A percentile compares a stretch with the other conserved stretches of the same genome.
Evolutionary conservation across 2,113 vertebrate species (phyloP).

Genomic region (Lipophrys pholis): DNA sequence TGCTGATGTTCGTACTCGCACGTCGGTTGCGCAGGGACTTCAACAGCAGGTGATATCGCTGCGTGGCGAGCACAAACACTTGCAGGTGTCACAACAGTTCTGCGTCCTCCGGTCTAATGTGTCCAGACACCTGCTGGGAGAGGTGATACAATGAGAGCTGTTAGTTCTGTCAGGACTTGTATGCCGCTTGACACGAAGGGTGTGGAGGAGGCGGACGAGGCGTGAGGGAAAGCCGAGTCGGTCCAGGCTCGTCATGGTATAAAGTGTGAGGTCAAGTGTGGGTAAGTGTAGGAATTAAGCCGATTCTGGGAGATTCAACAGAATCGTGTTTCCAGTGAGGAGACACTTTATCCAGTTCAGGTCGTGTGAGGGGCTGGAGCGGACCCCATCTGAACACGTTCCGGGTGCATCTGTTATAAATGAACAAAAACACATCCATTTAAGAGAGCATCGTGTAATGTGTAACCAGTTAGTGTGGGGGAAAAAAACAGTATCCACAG

Average conservation of each 20-base stretch:
- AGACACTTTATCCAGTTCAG: too few species aligned
- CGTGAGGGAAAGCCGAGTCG: conserved; percentile 21
- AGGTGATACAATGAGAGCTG: conserved; percentile 63
- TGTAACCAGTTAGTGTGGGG: too few species aligned
- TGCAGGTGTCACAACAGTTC: conserved; percentile 59
- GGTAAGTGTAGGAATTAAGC: conserved; percentile 27
- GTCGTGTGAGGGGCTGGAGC: too few species aligned
- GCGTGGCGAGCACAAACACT: conserved; percentile 50
- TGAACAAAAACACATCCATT: too few species aligned
- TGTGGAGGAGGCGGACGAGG: conserved; percentile 32
- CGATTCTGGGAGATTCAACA: conserved; percentile 9
- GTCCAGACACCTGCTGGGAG: conserved; percentile 59
- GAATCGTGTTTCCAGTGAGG: conserved; percentile 13
- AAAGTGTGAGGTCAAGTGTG: conserved; percentile 56
- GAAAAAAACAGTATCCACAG: background rate
- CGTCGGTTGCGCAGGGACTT: conserved; percentile 14
- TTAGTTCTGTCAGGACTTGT: conserved; percentile 57
- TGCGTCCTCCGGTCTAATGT: conserved; percentile 35
- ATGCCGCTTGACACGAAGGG: conserved; percentile 40
- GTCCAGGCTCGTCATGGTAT: conserved; percentile 17
- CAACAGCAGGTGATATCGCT: conserved; percentile 49
- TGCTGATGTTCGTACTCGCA: background rate
- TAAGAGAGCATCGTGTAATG: too few species aligned
- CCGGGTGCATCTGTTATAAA: too few species aligned
- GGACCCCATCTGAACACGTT: too few species aligned